Percentiles rank a stretch among this genome's conserved stretches.
Evolutionary conservation across 2,797 vertebrate species (phyloP).

Genomic region (Natrix natrix): DNA sequence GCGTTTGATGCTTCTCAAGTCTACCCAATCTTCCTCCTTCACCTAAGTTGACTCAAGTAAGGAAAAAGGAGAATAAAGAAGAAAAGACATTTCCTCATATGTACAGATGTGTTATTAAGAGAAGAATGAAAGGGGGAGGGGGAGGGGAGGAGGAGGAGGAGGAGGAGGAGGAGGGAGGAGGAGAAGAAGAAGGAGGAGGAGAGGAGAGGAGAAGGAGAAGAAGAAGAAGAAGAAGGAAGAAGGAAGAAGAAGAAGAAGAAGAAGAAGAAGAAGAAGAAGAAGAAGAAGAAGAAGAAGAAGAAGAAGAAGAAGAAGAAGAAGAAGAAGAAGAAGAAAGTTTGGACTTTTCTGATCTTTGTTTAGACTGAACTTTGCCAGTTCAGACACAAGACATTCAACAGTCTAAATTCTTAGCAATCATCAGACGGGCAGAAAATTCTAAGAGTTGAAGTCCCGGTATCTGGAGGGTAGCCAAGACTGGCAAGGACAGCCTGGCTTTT

Average conservation of each 20-base stretch:
- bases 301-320: no score
- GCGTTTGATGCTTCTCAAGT: not conserved
- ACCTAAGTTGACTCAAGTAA: not conserved
- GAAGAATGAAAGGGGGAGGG: not conserved
- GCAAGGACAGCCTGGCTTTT: not conserved
- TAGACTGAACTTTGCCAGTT: not conserved
- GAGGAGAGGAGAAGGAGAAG: fast-evolving
- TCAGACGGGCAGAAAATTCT: not conserved
- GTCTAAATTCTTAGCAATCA: not conserved
- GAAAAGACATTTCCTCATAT: not conserved
- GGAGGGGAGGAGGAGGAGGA: no score
- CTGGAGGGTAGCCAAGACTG: not conserved
- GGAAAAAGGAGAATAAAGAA: not conserved
- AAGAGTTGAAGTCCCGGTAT: not conserved
- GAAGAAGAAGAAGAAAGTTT: no score
- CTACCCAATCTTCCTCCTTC: not conserved
- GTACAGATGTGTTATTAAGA: not conserved
- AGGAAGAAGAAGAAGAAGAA: no score
- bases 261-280: no score
- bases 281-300: no score
- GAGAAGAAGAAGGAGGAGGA: no score
- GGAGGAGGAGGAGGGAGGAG: no score
- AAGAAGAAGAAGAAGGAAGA: no score
- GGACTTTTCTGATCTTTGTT: not conserved
- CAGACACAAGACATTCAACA: not conserved